Evolutionary conservation across 2,888 invertebrate species (phyloP).

Genomic region (Drosophila tripunctata): DNA sequence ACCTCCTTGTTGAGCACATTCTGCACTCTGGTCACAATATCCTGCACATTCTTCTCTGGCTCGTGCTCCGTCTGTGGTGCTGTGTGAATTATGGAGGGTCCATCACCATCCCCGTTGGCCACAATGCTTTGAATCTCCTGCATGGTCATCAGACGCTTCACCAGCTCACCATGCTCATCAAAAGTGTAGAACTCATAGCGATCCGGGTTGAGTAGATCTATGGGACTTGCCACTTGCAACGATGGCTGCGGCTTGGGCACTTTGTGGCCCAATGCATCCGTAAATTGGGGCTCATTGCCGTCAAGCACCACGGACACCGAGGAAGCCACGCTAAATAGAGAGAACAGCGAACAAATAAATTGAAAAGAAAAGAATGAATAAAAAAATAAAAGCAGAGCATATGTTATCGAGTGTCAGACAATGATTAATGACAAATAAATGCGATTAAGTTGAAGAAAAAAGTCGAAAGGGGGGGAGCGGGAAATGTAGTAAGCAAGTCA

Average conservation of each 20-base stretch:
- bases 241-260: slow-evolving; percentile 87
- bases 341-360: no score
- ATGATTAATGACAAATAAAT: slow-evolving; percentile 57
- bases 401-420: slow-evolving; percentile 45
- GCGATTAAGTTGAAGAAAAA: slow-evolving; percentile 29
- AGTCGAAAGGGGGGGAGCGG: not conserved
- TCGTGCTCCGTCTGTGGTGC: slow-evolving; percentile 84
- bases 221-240: slow-evolving; percentile 90
- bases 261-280: slow-evolving; percentile 89
- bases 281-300: slow-evolving; percentile 86
- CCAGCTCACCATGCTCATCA: slow-evolving; percentile 92
- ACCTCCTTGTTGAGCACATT: slow-evolving; percentile 91
- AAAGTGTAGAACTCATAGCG: slow-evolving; percentile 95
- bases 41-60: slow-evolving; percentile 89
- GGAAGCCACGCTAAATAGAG: slow-evolving; percentile 86
- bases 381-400: slow-evolving; percentile 1
- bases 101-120: slow-evolving; percentile 91
- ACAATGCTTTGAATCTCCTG: slow-evolving; percentile 94
- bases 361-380: slow-evolving; percentile 62
- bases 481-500: slow-evolving; percentile 42
- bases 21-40: slow-evolving; percentile 92
- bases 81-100: slow-evolving; percentile 83
- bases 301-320: slow-evolving; percentile 88
- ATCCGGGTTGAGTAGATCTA: slow-evolving; percentile 91
- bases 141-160: slow-evolving; percentile 92